These are phyloP conservation scores for Osmoderma eremita DNA, from an alignment of 2,888 invertebrate genomes.

Conservation along the genomic window DNA sequence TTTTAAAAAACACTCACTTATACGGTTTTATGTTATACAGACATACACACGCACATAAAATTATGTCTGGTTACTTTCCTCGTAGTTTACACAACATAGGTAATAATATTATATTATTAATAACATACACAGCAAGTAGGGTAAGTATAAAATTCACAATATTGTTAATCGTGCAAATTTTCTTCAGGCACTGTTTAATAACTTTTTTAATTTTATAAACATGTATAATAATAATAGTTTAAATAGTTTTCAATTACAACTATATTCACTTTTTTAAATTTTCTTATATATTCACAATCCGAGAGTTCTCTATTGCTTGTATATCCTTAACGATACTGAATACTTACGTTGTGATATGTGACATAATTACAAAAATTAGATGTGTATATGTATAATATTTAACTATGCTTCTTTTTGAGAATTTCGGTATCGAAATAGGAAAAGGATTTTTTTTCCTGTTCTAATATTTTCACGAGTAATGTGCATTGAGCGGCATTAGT, in stretches of 20 bases:
- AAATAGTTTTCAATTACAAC: constrained; percentile 30
- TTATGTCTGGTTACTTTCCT: background rate
- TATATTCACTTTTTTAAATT: constrained; percentile 7
- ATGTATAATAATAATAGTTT: constrained; percentile 22
- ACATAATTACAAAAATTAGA: constrained; percentile 21
- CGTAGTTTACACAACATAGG: constrained; percentile 22
- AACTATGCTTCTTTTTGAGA: too few species aligned
- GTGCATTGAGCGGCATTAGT: too few species aligned
- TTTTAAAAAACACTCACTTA: too few species aligned
- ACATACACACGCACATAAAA: too few species aligned
- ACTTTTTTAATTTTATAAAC: constrained; percentile 8
- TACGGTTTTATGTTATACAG: too few species aligned
- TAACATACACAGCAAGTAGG: constrained; percentile 34
- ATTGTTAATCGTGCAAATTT: constrained; percentile 41
- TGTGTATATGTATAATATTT: too few species aligned
- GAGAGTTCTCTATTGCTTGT: constrained; percentile 40
- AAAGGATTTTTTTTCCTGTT: background rate
- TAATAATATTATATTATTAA: constrained; percentile 15
- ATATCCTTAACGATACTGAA: constrained; percentile 49
- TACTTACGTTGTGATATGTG: constrained; percentile 41
- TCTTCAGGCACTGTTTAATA: constrained; percentile 49
- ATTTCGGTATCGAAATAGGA: too few species aligned
- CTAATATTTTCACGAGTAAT: background rate
- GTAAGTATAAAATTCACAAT: constrained; percentile 45
- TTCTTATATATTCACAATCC: background rate